phyloP scores from a whole-genome alignment of 1,140 invertebrate species.

The Odontomachus brunneus region DNA sequence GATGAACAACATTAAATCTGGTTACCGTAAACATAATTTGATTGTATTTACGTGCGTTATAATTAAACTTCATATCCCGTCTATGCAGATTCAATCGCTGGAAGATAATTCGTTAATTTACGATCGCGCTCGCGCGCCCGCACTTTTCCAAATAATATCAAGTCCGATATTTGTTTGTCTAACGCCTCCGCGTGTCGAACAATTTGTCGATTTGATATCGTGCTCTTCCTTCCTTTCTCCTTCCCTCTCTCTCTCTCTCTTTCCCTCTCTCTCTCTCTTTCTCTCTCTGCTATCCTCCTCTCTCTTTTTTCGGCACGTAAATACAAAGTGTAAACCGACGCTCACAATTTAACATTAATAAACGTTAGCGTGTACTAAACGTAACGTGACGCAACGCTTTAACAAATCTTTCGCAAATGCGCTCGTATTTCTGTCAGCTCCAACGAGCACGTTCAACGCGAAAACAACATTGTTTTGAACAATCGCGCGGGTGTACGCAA shows the following conservation, averaged over 20 bases:
- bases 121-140: not conserved
- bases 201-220: not conserved
- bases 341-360: not conserved
- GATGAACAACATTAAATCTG: slow-evolving; percentile 48
- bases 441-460: slow-evolving; percentile 33
- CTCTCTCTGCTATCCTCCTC: no score
- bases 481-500: slow-evolving; percentile 17
- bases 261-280: no score
- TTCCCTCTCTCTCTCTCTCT: no score
- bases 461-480: slow-evolving; percentile 56
- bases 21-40: slow-evolving; percentile 49
- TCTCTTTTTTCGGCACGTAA: not conserved
- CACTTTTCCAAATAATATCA: no score
- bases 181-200: no score
- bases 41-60: slow-evolving; percentile 26
- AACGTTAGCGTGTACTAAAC: not conserved
- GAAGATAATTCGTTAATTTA: slow-evolving; percentile 13
- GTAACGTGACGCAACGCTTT: slow-evolving; percentile 19
- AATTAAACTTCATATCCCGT: slow-evolving; percentile 26
- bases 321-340: not conserved
- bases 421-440: slow-evolving; percentile 41
- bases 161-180: no score
- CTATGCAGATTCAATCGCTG: slow-evolving; percentile 11
- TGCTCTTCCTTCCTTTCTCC: no score
- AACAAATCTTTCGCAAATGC: slow-evolving; percentile 41